These are phyloP conservation scores for Arge pagana DNA, from an alignment of 2,888 invertebrate genomes.

Conservation along the genomic window DNA sequence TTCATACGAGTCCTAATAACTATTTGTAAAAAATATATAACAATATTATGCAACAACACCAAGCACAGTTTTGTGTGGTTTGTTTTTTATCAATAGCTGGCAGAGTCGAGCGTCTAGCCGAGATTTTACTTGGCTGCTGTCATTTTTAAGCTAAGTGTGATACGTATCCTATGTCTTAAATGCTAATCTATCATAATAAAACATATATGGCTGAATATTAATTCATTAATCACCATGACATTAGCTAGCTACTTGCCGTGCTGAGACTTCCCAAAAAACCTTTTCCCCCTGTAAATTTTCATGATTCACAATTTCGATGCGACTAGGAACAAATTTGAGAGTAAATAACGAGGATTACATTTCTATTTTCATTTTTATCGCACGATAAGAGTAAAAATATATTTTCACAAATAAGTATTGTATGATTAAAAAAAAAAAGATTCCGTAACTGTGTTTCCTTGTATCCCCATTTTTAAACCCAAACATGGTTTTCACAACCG, in stretches of 20 bases:
- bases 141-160: slow-evolving; percentile 41
- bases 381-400: no score
- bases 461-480: slow-evolving; percentile 34
- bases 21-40: slow-evolving; percentile 46
- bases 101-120: slow-evolving; percentile 46
- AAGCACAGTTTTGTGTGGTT: slow-evolving; percentile 35
- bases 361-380: slow-evolving; percentile 14
- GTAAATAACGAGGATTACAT: no score
- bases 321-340: no score
- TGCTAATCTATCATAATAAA: slow-evolving; percentile 13
- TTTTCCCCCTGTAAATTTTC: background rate
- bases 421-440: slow-evolving; percentile 30
- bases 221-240: slow-evolving; percentile 42
- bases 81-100: slow-evolving; percentile 37
- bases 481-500: slow-evolving; percentile 30
- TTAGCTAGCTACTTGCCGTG: slow-evolving; percentile 42
- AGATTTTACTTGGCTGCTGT: slow-evolving; percentile 48
- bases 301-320: background rate
- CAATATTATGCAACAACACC: slow-evolving; percentile 46
- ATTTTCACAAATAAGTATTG: slow-evolving; percentile 18
- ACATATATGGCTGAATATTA: slow-evolving; percentile 37
- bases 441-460: slow-evolving; percentile 47
- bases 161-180: slow-evolving; percentile 36
- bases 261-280: slow-evolving; percentile 47
- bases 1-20: slow-evolving; percentile 32